These are phyloP conservation scores for Cherax destructor DNA, from an alignment of 1,140 invertebrate genomes.

Conservation along the genomic window DNA sequence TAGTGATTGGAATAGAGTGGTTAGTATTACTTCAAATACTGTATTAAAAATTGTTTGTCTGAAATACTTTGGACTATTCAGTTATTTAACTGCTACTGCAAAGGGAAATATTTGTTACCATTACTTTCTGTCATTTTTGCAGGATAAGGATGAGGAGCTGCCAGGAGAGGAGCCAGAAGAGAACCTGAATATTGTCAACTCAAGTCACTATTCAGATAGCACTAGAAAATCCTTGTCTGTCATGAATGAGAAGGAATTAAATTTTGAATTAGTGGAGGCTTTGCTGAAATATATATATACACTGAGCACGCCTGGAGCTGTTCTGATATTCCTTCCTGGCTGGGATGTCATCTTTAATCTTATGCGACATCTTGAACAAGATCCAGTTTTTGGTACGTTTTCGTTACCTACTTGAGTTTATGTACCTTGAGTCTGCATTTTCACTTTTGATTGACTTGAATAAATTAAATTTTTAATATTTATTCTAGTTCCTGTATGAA, in stretches of 20 bases:
- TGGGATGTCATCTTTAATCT: slow-evolving; percentile 96
- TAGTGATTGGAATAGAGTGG: slow-evolving; percentile 74
- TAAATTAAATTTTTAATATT: too few species aligned
- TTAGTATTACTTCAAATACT: not conserved
- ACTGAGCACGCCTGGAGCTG: slow-evolving; percentile 86
- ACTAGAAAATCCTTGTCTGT: slow-evolving; percentile 85
- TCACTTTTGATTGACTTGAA: too few species aligned
- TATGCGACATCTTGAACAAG: slow-evolving; percentile 88
- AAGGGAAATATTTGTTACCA: too few species aligned
- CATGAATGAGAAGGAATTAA: slow-evolving; percentile 91
- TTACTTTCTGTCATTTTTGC: not conserved
- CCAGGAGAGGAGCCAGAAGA: slow-evolving; percentile 70
- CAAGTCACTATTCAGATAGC: slow-evolving; percentile 76
- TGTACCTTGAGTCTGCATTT: too few species aligned
- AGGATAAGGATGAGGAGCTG: slow-evolving; percentile 73
- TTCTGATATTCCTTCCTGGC: slow-evolving; percentile 94
- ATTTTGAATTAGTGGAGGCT: slow-evolving; percentile 93
- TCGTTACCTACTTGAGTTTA: too few species aligned
- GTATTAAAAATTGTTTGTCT: not conserved
- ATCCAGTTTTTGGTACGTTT: slow-evolving; percentile 83
- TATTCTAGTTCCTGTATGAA: too few species aligned
- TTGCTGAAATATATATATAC: slow-evolving; percentile 86
- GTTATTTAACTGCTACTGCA: not conserved
- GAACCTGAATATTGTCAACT: slow-evolving; percentile 74
- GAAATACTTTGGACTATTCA: too few species aligned